Conservation (phyloP, 2,888 invertebrate species). For the Agriopis aurantiaria region DNA sequence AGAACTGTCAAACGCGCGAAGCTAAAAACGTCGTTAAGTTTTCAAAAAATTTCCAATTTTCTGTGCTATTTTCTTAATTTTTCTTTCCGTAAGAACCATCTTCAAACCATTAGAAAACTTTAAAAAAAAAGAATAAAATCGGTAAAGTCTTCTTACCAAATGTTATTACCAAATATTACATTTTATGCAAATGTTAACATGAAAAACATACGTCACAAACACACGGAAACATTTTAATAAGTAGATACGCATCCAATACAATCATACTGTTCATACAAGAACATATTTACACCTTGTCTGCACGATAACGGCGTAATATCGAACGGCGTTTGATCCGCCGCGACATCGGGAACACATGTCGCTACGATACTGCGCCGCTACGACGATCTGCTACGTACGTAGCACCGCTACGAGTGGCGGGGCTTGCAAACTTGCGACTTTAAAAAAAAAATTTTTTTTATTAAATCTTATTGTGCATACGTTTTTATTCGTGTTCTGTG, state of each 20-base stretch:
- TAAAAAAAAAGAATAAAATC: too few species aligned
- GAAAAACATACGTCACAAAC: slow-evolving; percentile 3
- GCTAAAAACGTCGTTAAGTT: too few species aligned
- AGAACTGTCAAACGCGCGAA: too few species aligned
- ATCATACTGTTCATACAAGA: slow-evolving; percentile 11
- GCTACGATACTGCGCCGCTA: slow-evolving; percentile 34
- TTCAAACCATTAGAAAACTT: too few species aligned
- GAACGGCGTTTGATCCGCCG: slow-evolving; percentile 33
- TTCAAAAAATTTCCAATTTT: too few species aligned
- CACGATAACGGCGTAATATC: slow-evolving; percentile 33
- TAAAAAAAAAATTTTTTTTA: not conserved
- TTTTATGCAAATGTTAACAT: slow-evolving; percentile 2
- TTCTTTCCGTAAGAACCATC: too few species aligned
- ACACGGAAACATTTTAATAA: slow-evolving; percentile 24
- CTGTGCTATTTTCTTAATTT: too few species aligned
- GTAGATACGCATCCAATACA: slow-evolving; percentile 4
- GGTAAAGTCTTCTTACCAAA: too few species aligned
- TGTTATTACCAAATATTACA: not conserved
- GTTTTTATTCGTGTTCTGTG: too few species aligned
- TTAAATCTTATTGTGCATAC: not conserved
- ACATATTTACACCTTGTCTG: slow-evolving; percentile 10
- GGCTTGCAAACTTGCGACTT: slow-evolving; percentile 5
- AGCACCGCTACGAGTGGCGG: slow-evolving; percentile 3
- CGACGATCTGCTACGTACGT: slow-evolving; percentile 16
- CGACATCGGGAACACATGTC: slow-evolving; percentile 37